Base-by-base conservation (phyloP, 1,140 invertebrate genomes). In the Bombus terrestris region DNA sequence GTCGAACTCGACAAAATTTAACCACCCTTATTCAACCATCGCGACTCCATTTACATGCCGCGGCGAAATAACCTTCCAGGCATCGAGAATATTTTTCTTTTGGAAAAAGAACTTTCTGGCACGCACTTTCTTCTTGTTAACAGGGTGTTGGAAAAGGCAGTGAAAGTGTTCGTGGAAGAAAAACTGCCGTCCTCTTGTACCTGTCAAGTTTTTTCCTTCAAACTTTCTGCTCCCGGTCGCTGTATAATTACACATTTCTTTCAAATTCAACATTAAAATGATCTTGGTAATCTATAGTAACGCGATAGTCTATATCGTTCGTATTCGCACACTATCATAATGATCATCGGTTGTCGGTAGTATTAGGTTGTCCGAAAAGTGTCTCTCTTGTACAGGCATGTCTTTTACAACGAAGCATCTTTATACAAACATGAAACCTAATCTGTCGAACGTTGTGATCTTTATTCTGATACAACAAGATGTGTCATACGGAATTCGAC, bases 11-110 rank as follows among this genome's bases (percentile, higher is more conserved):
- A 57, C 88, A 75, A 78, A 89, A 69, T 78, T 73, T 74, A 72
- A 72, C 53, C 86, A 59, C 59, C 53, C 74, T 62, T 64, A 59
- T 71, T 80, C 62, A n/a, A 59, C n/a, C 73, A 35, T 68, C 62
- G 86, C 74, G 64, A 59, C 41, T 41, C 57, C 74, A 88, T 89
- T 89, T 86, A 80, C 83, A 86, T 89, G 75, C 87, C 66, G 59
- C 57, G 18, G 22, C 57, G 79, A 80, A 80, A 75, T 88, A 83
- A 82, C 83, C 53, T 53, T 86, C 75, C 59, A 62, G 41, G 37
- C 64, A 66, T 41, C 69, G 83, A 37, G 71, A 82, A 73, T 72
- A 79, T 59, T 85, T 73, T 69, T 25, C 43, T 32, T 28, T 35
- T n/a, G 74, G 13, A 28, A 71, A 57, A 79, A 68, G 78, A 80